phyloP scores from a whole-genome alignment of 2,113 vertebrate genomes.

The Neogale vison region DNA sequence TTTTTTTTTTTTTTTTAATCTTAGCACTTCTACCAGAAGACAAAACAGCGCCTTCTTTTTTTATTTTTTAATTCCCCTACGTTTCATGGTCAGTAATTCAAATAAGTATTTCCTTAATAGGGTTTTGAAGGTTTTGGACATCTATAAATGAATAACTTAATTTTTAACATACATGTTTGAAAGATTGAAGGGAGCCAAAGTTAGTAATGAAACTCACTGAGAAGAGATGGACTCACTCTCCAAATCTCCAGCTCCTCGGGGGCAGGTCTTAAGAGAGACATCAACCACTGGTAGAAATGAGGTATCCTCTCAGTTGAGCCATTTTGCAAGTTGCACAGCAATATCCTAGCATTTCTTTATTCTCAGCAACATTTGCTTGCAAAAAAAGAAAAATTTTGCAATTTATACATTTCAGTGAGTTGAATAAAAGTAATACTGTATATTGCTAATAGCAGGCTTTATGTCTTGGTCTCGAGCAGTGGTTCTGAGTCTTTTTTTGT shows the following conservation, averaged over 20 bases:
- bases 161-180: conserved; percentile 13
- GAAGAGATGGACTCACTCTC: not conserved
- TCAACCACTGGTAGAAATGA: not conserved
- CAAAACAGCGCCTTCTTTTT: not conserved
- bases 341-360: not conserved
- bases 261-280: not conserved
- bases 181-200: conserved; percentile 22
- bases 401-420: not conserved
- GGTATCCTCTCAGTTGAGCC: not conserved
- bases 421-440: not conserved
- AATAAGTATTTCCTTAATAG: not conserved
- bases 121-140: not conserved
- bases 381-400: not conserved
- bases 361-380: not conserved
- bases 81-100: conserved; percentile 22
- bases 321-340: conserved; percentile 16
- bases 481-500: conserved; percentile 3
- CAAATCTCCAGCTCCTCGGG: not conserved
- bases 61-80: not conserved
- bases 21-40: not conserved
- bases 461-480: not conserved
- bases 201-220: not conserved
- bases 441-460: not conserved
- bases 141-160: conserved; percentile 26
- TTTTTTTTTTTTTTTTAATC: conserved; percentile 12